phyloP scores from a whole-genome alignment of 2,113 vertebrate genomes.

The Colius striatus region DNA sequence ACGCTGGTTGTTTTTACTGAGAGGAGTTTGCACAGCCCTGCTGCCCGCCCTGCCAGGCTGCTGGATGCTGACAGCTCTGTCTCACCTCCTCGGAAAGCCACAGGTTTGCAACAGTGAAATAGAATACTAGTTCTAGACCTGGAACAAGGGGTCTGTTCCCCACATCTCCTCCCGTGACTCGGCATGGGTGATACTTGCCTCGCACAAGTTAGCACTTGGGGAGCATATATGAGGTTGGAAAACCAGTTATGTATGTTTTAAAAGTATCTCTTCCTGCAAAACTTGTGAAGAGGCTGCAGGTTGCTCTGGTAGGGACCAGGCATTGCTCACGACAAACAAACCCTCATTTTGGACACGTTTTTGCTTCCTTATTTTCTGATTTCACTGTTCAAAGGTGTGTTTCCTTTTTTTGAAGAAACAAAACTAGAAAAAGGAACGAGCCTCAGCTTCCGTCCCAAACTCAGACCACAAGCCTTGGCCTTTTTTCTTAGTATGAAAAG shows the following conservation, averaged over 20 bases:
- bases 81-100: neutral
- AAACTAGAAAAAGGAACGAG: conserved; percentile 58
- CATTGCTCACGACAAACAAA: neutral
- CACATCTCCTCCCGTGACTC: neutral
- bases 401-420: conserved; percentile 52
- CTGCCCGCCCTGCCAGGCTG: neutral
- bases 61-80: neutral
- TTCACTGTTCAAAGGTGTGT: conserved; percentile 44
- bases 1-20: neutral
- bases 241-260: neutral
- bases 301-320: neutral
- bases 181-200: neutral
- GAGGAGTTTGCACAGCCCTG: neutral
- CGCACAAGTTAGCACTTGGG: neutral
- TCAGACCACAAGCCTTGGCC: conserved; percentile 5
- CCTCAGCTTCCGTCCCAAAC: neutral
- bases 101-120: neutral
- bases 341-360: neutral
- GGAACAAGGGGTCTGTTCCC: neutral
- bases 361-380: conserved; percentile 58
- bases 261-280: neutral
- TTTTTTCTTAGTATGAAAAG: conserved; percentile 37
- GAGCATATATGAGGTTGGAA: neutral
- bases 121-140: neutral
- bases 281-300: neutral